These are phyloP conservation scores for Amphilophus citrinellus DNA, from an alignment of 2,113 vertebrate species.

Conservation along the genomic window DNA sequence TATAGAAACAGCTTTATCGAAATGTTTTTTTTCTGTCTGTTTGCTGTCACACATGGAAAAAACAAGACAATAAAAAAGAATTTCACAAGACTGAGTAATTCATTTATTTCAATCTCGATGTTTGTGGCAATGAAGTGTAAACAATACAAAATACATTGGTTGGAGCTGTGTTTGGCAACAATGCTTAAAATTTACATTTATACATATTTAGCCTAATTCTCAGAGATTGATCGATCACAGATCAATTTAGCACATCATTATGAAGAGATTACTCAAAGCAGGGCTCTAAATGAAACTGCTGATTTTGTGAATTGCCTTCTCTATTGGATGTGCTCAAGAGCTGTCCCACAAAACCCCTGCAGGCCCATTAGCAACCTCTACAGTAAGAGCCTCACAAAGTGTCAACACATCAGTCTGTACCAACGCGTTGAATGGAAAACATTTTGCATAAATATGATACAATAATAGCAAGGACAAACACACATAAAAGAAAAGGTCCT, in stretches of 20 bases:
- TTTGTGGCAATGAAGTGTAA: neutral
- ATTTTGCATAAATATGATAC: neutral
- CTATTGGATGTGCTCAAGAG: neutral
- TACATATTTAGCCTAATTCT: neutral
- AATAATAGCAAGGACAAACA: neutral
- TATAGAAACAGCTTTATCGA: neutral
- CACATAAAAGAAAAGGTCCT: neutral
- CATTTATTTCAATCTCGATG: constrained; percentile 34
- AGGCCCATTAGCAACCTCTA: neutral
- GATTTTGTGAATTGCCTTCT: too few species aligned
- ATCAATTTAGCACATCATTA: neutral
- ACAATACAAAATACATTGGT: constrained; percentile 6
- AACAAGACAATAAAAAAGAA: neutral
- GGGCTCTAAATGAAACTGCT: too few species aligned
- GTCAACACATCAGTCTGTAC: neutral
- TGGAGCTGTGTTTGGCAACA: neutral
- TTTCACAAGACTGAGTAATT: neutral
- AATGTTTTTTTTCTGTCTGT: neutral
- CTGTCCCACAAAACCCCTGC: neutral
- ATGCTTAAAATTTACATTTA: neutral
- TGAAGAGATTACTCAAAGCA: neutral
- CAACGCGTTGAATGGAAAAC: neutral
- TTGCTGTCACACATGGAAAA: neutral
- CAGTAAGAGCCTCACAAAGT: neutral
- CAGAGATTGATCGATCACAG: neutral